Evolutionary conservation across 2,797 vertebrate genomes (phyloP), one percentile per base, ranked within the genome.

Genomic region (Chelmon rostratus): DNA sequence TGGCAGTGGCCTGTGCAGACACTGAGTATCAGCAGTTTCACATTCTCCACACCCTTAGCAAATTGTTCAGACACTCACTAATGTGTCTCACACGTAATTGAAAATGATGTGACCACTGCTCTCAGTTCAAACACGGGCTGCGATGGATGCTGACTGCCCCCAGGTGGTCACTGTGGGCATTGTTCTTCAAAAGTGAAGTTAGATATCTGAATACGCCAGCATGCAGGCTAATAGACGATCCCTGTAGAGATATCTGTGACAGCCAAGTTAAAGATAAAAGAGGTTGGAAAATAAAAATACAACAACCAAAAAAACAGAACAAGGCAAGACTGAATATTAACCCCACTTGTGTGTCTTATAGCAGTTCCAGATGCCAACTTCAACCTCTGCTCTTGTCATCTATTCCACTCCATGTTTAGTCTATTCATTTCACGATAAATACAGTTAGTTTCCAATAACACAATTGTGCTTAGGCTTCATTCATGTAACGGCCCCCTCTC

Each of bases 161-260:
- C 87, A 2, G 42, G 63, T 92, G 91, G 78, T 38, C 15, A 18
- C 6, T 72, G 18, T 21, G 21, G 19, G 28, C 59, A 70, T 13
- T 85, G 57, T 37, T 50, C 9, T 47, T 13, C 37, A 50, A 46
- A 25, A 40, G 40, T 12, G 40, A 40, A 40, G n/a, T n/a, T n/a
- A n/a, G n/a, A n/a, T n/a, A n/a, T n/a, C n/a, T n/a, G n/a, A n/a
- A n/a, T n/a, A n/a, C n/a, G n/a, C n/a, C n/a, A n/a, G n/a, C n/a
- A n/a, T n/a, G n/a, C n/a, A n/a, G n/a, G n/a, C n/a, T n/a, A n/a
- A n/a, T n/a, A n/a, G n/a, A n/a, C n/a, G n/a, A n/a, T n/a, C n/a
- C n/a, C n/a, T n/a, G n/a, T n/a, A n/a, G n/a, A n/a, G n/a, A n/a
- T n/a, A n/a, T n/a, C n/a, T n/a, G n/a, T n/a, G n/a, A n/a, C n/a